Evolutionary conservation across 2,797 vertebrate genomes (phyloP).

Genomic region (Hafferia zeledoni): DNA sequence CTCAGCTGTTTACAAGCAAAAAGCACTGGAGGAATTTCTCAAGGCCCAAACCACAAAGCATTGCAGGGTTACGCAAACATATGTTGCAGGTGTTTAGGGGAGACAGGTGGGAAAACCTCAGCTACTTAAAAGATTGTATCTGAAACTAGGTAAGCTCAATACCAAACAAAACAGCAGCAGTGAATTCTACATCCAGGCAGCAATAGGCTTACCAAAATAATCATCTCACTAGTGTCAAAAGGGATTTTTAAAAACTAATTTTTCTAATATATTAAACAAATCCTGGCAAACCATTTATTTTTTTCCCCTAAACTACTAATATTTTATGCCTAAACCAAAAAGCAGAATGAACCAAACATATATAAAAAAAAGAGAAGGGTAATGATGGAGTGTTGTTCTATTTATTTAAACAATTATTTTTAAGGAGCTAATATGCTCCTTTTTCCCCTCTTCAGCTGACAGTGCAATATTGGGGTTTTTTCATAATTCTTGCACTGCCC

Average conservation of each 20-base stretch:
- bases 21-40: conserved; percentile 79
- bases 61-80: conserved; percentile 80
- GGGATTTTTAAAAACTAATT: not conserved
- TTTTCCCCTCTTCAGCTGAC: conserved; percentile 49
- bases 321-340: conserved; percentile 74
- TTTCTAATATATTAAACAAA: conserved; percentile 47
- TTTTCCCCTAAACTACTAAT: not conserved
- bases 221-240: conserved; percentile 44
- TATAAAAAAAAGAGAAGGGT: conserved; percentile 46
- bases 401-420: conserved; percentile 73
- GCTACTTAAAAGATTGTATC: conserved; percentile 74
- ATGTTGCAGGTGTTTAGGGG: conserved; percentile 80
- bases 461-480: conserved; percentile 67
- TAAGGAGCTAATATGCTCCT: conserved; percentile 67
- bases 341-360: conserved; percentile 60
- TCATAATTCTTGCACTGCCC: conserved; percentile 65
- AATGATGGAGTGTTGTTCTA: conserved; percentile 61
- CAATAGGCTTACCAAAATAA: conserved; percentile 52
- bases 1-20: conserved; percentile 81
- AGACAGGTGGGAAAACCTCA: conserved; percentile 82
- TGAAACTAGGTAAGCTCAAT: conserved; percentile 77
- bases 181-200: not conserved
- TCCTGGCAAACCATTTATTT: conserved; percentile 23
- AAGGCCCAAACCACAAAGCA: conserved; percentile 79
- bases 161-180: conserved; percentile 13